Evolutionary conservation across 64 coral and sea anemone genomes (phyloP).

Genomic region (Montipora capricornis): DNA sequence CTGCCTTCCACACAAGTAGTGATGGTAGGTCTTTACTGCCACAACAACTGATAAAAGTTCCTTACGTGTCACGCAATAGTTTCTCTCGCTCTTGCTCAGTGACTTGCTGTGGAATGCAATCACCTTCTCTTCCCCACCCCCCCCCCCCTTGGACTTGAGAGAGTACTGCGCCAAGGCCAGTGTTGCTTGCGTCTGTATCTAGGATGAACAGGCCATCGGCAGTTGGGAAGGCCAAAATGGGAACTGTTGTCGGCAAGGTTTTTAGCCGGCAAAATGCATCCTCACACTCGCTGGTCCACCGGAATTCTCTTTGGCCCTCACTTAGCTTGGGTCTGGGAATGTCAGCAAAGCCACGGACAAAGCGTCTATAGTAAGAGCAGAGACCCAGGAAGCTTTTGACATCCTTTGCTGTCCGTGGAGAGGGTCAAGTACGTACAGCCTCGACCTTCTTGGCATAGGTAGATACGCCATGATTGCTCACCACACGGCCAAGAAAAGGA

Average conservation of each 20-base stretch:
- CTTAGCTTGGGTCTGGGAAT: neutral
- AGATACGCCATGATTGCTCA: too few relatives aligned
- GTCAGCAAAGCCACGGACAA: neutral
- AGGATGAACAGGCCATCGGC: neutral
- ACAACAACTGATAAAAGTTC: neutral
- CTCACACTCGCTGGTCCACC: slow-evolving; percentile 35
- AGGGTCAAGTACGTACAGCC: neutral
- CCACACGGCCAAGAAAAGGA: neutral
- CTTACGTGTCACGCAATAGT: neutral
- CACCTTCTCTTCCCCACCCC: too few relatives aligned
- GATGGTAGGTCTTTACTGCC: neutral
- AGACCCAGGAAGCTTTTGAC: too few relatives aligned
- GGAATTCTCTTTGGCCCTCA: neutral
- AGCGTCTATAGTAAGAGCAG: too few relatives aligned
- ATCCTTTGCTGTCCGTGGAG: neutral
- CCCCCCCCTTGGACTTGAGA: neutral
- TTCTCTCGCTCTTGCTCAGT: neutral
- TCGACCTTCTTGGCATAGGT: too few relatives aligned
- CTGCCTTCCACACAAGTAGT: slow-evolving; percentile 32
- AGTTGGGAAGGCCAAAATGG: too few relatives aligned
- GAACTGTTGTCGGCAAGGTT: too few relatives aligned
- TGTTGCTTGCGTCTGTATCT: slow-evolving; percentile 43
- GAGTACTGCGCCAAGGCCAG: neutral
- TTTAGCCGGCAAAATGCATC: neutral
- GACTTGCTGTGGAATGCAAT: too few relatives aligned